Evolutionary conservation across 2,797 vertebrate genomes (phyloP), one percentile per base, ranked within the genome.

Genomic region (Diceros bicornis): DNA sequence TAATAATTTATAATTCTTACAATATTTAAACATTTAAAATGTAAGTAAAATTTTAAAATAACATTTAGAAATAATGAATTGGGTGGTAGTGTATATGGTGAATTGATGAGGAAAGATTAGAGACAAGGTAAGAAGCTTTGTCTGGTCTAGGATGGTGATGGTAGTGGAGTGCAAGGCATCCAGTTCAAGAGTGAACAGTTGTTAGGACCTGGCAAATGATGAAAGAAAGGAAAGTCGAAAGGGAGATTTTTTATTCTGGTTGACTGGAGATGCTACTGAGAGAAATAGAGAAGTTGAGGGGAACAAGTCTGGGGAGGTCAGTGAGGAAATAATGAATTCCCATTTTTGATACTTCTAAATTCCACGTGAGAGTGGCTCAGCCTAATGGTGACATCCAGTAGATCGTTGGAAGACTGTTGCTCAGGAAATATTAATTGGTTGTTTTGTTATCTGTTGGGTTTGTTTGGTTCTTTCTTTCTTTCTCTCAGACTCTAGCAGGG

Each of bases 21-120:
- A 20, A 13, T 64, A 64, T 78, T 75, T 72, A 78, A 64, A 57
- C n/a, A 85, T 50, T 29, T 41, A 59, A 81, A 82, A 18, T 29
- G 23, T 79, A 74, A 79, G 16, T 71, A 57, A 57, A 47, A n/a
- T 41, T 89, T 85, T 69, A 47, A 91, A 85, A n/a, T 93, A 57
- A 68, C 32, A 37, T 25, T 47, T 91, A 66, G 90, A 77, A 84
- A 37, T 62, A 84, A 47, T 37, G 12, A 74, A 41, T 95, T 86
- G 91, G 34, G 27, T 69, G 4, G 34, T 85, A 20, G 47, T 29
- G 4, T 27, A 23, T 37, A 72, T 12, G 13, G 69, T 77, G 27
- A 85, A 23, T 32, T 85, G 23, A 50, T 79, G 61, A 79, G 34
- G 50, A 77, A 86, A 69, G 59, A 14, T 5, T 55, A 4, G 52